Percentiles rank a stretch among this genome's conserved stretches.
Evolutionary conservation across 1,140 invertebrate genomes (phyloP).

Genomic region (Samia ricini): DNA sequence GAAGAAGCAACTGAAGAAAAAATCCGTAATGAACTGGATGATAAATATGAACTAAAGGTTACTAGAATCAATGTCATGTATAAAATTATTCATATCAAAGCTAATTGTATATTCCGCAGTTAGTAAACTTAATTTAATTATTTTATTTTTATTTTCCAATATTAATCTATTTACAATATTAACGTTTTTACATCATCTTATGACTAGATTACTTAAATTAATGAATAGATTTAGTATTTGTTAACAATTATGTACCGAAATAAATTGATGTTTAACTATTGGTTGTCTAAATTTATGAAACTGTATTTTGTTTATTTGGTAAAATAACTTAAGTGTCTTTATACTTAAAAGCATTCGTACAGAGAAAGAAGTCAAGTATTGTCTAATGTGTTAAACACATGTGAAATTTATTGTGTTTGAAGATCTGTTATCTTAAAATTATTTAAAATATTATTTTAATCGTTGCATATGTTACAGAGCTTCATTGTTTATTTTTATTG

Average conservation of each 20-base stretch:
- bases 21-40: no score
- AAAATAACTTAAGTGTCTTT: not conserved
- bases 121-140: not conserved
- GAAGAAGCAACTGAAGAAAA: no score
- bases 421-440: not conserved
- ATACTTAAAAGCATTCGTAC: not conserved
- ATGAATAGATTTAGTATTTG: not conserved
- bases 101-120: not conserved
- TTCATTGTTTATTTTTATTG: not conserved
- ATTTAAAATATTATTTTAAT: not conserved
- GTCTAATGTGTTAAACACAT: no score
- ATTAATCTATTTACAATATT: constrained; percentile 14
- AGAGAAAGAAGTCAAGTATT: not conserved
- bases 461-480: not conserved
- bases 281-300: not conserved
- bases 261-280: not conserved
- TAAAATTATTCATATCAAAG: not conserved
- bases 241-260: not conserved
- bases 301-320: not conserved
- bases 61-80: no score
- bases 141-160: not conserved
- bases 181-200: constrained; percentile 21
- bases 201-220: constrained; percentile 2
- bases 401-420: no score
- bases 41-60: no score